Percentiles rank a stretch among this genome's conserved stretches.
These are phyloP conservation scores for Microhierax caerulescens DNA, from an alignment of 2,797 vertebrate species.

Conservation along the genomic window DNA sequence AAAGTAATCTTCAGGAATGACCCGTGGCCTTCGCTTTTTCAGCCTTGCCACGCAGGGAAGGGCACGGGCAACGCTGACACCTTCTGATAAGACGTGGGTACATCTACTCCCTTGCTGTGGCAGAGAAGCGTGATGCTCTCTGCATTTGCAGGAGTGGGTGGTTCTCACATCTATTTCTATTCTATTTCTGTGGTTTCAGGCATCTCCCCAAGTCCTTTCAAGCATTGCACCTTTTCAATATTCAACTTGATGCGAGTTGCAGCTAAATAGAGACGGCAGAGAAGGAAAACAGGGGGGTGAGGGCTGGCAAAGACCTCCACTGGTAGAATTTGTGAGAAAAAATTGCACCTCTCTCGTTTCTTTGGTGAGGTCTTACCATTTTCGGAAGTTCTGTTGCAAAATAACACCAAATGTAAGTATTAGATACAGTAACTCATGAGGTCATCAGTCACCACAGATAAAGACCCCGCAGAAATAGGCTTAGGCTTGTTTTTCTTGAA, in stretches of 20 bases:
- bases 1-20: neutral
- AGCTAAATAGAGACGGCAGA: neutral
- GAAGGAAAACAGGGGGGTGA: neutral
- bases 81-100: neutral
- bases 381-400: constrained; percentile 26
- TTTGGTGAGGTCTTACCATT: neutral
- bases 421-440: neutral
- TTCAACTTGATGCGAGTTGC: neutral
- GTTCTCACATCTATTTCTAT: neutral
- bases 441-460: constrained; percentile 7
- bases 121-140: neutral
- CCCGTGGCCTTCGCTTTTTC: neutral
- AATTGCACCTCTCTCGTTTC: neutral
- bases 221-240: neutral
- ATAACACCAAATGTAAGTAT: neutral
- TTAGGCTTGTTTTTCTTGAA: constrained; percentile 20
- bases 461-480: constrained; percentile 33
- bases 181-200: constrained; percentile 12
- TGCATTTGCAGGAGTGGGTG: neutral
- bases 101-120: neutral
- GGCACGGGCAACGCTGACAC: constrained; percentile 37
- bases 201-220: neutral
- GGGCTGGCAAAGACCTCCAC: neutral
- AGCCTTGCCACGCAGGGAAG: neutral
- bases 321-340: neutral